phyloP scores from a whole-genome alignment of 2,113 vertebrate species.

The Brachypteracias leptosomus region DNA sequence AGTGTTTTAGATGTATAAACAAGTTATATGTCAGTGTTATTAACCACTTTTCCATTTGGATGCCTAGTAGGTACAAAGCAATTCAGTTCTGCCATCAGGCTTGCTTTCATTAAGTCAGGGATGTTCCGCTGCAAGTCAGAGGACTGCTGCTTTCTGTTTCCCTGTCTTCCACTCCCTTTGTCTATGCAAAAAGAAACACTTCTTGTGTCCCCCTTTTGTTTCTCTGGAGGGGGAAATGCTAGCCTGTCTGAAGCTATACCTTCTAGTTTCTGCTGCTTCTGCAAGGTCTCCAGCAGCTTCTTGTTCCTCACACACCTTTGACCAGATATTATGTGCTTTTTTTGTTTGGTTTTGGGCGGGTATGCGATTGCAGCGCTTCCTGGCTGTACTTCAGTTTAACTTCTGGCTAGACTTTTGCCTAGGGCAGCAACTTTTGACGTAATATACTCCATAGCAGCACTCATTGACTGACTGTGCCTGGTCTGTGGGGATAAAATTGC shows the following conservation, averaged over 20 bases:
- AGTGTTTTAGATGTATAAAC: background rate
- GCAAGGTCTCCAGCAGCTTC: background rate
- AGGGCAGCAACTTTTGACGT: slow-evolving; percentile 18
- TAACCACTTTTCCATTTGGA: background rate
- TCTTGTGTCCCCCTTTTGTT: background rate
- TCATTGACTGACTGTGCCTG: background rate
- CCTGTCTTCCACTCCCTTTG: background rate
- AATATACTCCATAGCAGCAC: background rate
- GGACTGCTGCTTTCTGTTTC: background rate
- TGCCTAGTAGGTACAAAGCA: background rate
- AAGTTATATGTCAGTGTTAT: background rate
- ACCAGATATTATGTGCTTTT: background rate
- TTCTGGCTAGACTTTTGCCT: slow-evolving; percentile 19
- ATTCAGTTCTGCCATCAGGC: background rate
- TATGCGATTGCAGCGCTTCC: background rate
- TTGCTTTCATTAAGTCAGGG: background rate
- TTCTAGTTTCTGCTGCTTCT: background rate
- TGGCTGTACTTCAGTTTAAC: slow-evolving; percentile 10
- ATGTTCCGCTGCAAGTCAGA: background rate
- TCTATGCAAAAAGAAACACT: background rate
- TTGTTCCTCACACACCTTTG: background rate
- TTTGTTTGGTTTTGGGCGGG: background rate
- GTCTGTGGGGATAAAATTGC: background rate
- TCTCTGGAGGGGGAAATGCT: background rate
- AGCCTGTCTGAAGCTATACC: background rate